Evolutionary conservation across 2,113 vertebrate species (phyloP).

Genomic region (Cynopterus brachyotis): DNA sequence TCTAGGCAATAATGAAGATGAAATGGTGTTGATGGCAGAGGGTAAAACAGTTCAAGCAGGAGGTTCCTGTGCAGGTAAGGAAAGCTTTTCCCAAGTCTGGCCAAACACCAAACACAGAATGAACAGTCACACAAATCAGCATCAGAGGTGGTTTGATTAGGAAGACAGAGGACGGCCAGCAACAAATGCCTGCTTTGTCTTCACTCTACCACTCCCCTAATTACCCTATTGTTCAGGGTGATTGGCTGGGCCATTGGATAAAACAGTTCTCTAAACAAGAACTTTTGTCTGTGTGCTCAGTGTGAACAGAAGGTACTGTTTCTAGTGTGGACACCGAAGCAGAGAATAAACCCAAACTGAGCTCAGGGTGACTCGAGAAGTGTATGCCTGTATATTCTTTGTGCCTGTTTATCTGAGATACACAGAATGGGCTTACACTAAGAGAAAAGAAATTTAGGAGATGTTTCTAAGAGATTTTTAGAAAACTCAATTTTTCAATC

Average conservation of each 20-base stretch:
- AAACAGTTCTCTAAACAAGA: neutral
- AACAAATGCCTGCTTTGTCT: neutral
- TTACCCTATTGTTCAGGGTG: neutral
- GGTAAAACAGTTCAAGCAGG: neutral
- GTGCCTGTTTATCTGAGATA: neutral
- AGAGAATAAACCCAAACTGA: neutral
- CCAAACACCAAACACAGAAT: neutral
- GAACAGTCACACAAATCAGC: neutral
- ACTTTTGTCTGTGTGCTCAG: neutral
- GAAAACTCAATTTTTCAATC: neutral
- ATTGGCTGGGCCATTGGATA: neutral
- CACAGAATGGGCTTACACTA: neutral
- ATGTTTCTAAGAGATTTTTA: neutral
- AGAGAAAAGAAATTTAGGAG: neutral
- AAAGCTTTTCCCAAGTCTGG: neutral
- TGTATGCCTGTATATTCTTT: neutral
- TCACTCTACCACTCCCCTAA: neutral
- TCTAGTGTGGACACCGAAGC: neutral
- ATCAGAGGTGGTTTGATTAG: neutral
- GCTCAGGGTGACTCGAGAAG: neutral
- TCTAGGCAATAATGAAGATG: neutral
- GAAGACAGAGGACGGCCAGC: neutral
- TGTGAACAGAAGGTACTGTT: neutral
- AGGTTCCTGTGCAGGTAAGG: neutral
- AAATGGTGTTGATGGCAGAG: neutral